phyloP scores from a whole-genome alignment of 2,888 invertebrate species.

The Macrosoma leucophasiata region DNA sequence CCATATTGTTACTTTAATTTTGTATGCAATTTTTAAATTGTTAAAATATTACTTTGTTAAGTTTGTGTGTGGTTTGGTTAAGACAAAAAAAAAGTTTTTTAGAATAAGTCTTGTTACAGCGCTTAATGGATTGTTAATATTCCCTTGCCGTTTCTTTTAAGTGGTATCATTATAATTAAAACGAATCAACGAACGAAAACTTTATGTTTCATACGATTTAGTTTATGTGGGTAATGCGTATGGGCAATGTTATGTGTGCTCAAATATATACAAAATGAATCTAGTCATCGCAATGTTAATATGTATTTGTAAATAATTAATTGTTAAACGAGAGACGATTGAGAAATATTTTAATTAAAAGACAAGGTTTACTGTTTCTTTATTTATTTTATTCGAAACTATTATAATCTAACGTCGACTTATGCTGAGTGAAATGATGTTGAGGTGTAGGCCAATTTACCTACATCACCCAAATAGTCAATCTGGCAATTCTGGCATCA shows the following conservation, averaged over 20 bases:
- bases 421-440: no score
- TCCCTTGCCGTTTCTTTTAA: conserved; percentile 33
- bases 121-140: conserved; percentile 42
- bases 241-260: conserved; percentile 39
- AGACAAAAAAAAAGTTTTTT: no score
- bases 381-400: no score
- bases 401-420: no score
- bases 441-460: no score
- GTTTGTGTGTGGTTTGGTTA: conserved; percentile 12
- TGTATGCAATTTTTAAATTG: conserved; percentile 5
- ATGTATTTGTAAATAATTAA: no score
- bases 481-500: no score
- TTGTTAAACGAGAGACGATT: no score
- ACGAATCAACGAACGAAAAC: conserved; percentile 38
- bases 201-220: conserved; percentile 33
- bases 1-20: conserved; percentile 11
- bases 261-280: conserved; percentile 54
- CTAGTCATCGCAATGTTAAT: conserved; percentile 56
- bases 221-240: conserved; percentile 39
- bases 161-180: conserved; percentile 51
- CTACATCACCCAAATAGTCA: no score
- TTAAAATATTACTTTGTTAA: conserved; percentile 4
- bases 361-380: no score
- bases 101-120: no score
- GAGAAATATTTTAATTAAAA: no score